Evolutionary conservation across 2,888 invertebrate genomes (phyloP).

Genomic region (Hyposoter didymator): DNA sequence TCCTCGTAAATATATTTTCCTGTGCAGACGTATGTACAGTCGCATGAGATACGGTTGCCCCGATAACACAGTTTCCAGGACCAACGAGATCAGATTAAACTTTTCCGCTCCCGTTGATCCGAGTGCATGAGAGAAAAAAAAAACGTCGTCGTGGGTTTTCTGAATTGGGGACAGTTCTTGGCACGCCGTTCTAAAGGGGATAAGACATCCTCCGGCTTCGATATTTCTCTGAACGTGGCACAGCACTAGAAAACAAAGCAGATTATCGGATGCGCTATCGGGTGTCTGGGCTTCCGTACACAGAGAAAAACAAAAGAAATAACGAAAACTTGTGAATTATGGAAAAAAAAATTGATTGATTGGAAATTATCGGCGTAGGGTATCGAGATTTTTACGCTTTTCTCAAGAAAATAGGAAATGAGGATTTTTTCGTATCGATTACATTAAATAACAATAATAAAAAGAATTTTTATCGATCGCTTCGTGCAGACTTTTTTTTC

Average conservation of each 20-base stretch:
- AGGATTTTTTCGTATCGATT: no score
- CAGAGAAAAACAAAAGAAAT: not conserved
- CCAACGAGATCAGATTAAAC: slow-evolving; percentile 58
- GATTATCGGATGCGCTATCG: slow-evolving; percentile 28
- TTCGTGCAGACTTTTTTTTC: no score
- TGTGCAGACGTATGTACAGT: not conserved
- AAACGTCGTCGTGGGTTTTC: slow-evolving; percentile 31
- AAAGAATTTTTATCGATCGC: no score
- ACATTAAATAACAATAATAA: no score
- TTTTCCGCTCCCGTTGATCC: slow-evolving; percentile 58
- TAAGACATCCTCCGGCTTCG: slow-evolving; percentile 12
- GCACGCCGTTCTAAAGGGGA: slow-evolving; percentile 54
- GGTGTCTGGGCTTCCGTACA: slow-evolving; percentile 11
- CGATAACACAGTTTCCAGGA: slow-evolving; percentile 61
- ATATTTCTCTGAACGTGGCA: not conserved
- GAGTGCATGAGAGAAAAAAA: slow-evolving; percentile 25
- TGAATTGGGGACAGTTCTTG: slow-evolving; percentile 55
- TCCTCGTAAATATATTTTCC: not conserved
- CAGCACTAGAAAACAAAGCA: slow-evolving; percentile 19
- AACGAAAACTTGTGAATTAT: not conserved
- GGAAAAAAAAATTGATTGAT: no score
- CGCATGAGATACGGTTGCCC: slow-evolving; percentile 24
- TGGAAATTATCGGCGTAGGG: no score
- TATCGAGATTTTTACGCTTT: slow-evolving; percentile 3
- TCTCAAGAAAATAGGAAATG: no score